Base-by-base conservation (phyloP, 2,797 vertebrate species). In the Bovichtus diacanthus region DNA sequence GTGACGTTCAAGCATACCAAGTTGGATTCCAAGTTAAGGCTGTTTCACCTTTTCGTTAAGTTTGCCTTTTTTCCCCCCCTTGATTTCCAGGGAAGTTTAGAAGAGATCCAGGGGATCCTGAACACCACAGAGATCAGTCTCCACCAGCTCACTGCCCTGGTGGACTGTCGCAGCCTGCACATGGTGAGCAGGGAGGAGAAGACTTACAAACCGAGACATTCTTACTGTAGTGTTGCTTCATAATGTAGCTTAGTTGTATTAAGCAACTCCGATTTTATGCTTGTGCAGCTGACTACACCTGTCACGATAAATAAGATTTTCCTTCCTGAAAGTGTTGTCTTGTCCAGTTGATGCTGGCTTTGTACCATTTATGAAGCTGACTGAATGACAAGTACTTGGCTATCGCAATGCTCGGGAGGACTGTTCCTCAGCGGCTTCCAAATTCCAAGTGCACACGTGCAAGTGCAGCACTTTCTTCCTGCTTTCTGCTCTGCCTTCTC, bases 151-250 rank as follows among this genome's bases (percentile, higher is more conserved):
- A 99, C 98, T 0, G 98, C 98, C 63, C 91, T 99, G 87, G 98
- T 99, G 74, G 98, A 99, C 94, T 99, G 98, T 55, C 97, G 97
- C 63, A 98, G 98, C 90, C 94, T 99, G 70, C 98, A 99, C 89
- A 94, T 99, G 98, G 98, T 99, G 94, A 96, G 90, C 63, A 27
- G 43, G 43, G 55, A 63, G 44, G 53, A 53, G 54, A 25, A 44
- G 46, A 55, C 76, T 68, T 39, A 56, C 16, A 39, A 58, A 68
- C 62, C 0, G 27, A 69, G 77, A 53, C 74, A 15, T 16, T 16
- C 21, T 81, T 19, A 25, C 61, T 55, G 59, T 43, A 43, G 23
- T 16, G 18, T 64, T 38, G 41, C 73, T 61, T 69, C 34, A 49
- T 46, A 68, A 84, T 25, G 61, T 66, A 59, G 70, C 59, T 79